phyloP scores from a whole-genome alignment of 2,113 vertebrate species.

The Indicator maculatus region DNA sequence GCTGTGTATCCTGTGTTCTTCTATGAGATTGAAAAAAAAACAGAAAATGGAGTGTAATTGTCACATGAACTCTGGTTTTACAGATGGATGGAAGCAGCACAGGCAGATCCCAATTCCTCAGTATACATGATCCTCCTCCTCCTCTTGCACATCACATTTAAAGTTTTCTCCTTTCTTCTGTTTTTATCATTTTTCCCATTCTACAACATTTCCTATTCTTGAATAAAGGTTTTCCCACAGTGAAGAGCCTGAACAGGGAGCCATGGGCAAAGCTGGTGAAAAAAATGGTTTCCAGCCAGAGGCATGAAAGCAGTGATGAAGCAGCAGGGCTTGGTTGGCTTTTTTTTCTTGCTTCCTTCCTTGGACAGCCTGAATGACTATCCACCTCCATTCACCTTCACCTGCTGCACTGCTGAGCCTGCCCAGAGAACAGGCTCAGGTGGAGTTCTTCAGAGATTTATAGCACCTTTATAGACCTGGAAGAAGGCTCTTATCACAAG shows the following conservation, averaged over 20 bases:
- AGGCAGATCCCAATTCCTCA: neutral
- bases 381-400: neutral
- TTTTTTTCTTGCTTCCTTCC: neutral
- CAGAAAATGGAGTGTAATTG: neutral
- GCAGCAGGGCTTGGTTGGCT: neutral
- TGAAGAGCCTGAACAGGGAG: neutral
- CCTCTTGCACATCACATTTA: neutral
- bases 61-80: neutral
- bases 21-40: neutral
- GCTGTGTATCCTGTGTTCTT: neutral
- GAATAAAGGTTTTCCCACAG: neutral
- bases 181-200: neutral
- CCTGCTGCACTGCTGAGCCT: neutral
- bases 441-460: neutral
- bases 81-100: neutral
- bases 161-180: neutral
- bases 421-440: neutral
- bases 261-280: neutral
- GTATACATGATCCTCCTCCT: neutral
- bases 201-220: neutral
- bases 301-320: neutral
- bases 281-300: neutral
- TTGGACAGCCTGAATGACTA: neutral
- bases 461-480: neutral
- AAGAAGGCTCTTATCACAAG: neutral